phyloP scores from a whole-genome alignment of 1,140 invertebrate species.

The Portunus trituberculatus region DNA sequence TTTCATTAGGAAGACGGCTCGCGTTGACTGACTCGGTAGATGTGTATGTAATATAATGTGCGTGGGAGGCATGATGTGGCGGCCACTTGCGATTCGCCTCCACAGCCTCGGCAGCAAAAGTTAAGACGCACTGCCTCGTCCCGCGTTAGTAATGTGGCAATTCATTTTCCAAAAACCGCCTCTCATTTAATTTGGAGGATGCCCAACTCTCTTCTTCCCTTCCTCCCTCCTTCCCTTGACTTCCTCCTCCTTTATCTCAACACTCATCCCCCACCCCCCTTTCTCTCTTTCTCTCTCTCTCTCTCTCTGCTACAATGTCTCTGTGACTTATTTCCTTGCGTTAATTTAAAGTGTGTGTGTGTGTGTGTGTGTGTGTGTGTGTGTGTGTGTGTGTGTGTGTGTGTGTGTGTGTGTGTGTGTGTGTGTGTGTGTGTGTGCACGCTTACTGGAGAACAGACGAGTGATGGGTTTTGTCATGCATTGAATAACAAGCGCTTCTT shows the following conservation, averaged over 20 bases:
- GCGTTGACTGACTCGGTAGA: not conserved
- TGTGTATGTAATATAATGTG: not conserved
- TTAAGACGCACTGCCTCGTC: constrained; percentile 71
- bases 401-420: constrained; percentile 53
- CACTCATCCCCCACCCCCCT: no score
- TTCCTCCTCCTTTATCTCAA: not conserved
- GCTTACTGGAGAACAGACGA: not conserved
- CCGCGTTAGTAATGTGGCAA: constrained; percentile 70
- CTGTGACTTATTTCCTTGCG: constrained; percentile 21
- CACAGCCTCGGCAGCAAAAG: constrained; percentile 69
- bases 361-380: constrained; percentile 48
- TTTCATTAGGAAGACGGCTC: no score
- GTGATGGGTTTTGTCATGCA: not conserved
- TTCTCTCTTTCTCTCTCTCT: constrained; percentile 48
- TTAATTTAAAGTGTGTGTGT: not conserved
- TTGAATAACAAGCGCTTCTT: not conserved
- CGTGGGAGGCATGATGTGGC: not conserved
- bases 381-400: not conserved
- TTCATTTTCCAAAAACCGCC: constrained; percentile 73
- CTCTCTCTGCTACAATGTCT: not conserved
- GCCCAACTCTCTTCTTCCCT: not conserved
- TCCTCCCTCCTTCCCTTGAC: constrained; percentile 40
- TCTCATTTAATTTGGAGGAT: constrained; percentile 61
- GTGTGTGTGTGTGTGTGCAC: constrained; percentile 60
- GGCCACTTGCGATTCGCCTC: constrained; percentile 65